A percentile compares a stretch with the other conserved stretches of the same genome.
Conservation (phyloP, 1,140 invertebrate genomes). For the Drosophila miranda region DNA sequence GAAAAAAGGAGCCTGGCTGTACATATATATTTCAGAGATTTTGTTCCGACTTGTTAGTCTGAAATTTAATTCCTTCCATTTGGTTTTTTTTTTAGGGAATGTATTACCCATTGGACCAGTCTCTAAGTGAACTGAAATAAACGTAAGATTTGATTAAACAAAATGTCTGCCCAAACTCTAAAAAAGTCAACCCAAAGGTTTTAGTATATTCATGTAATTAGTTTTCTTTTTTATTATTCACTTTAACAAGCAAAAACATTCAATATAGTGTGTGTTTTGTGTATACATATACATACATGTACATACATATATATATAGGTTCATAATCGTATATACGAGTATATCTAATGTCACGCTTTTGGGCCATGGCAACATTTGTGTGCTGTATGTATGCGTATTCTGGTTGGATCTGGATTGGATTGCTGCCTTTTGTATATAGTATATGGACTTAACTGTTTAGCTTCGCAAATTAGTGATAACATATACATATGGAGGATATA, state of each 20-base stretch:
- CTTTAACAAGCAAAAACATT: constrained; percentile 82
- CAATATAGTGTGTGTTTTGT: constrained; percentile 73
- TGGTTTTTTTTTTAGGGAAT: no score
- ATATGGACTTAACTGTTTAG: constrained; percentile 68
- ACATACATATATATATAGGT: constrained; percentile 25
- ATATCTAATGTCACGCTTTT: background rate
- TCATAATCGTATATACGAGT: constrained; percentile 9
- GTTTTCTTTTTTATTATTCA: constrained; percentile 73
- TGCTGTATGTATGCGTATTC: no score
- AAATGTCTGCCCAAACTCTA: no score
- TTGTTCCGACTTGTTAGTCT: no score
- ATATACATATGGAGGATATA: constrained; percentile 58
- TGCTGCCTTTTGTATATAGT: constrained; percentile 26
- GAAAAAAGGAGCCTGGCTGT: no score
- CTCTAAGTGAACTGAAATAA: no score
- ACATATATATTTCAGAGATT: no score
- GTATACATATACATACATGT: constrained; percentile 31
- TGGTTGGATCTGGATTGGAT: constrained; percentile 9
- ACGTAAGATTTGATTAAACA: background rate
- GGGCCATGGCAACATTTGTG: background rate
- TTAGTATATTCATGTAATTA: constrained; percentile 21
- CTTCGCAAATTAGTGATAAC: constrained; percentile 71
- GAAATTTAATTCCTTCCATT: no score
- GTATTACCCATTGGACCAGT: no score
- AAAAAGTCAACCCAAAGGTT: no score